Base-by-base conservation (phyloP, 2,797 vertebrate genomes). In the Rhodeus uyekii region DNA sequence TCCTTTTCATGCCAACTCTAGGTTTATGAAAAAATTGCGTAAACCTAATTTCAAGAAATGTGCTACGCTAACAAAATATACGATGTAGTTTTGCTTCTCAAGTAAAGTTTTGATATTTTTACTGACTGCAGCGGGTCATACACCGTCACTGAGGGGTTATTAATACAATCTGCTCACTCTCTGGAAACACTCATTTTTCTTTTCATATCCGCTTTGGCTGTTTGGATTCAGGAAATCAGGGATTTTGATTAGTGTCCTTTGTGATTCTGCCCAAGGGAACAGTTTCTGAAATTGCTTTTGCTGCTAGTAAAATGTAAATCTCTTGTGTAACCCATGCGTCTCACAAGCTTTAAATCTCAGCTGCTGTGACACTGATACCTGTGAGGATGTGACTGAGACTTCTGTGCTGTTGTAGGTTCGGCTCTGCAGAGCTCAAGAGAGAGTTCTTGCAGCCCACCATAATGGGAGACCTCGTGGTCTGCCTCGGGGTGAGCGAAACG, bases 401-500 rank as follows among this genome's bases (percentile, higher is more conserved):
- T 76, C 53, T 39, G 6, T 75, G 65, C 67, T 42, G 13, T 67
- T 79, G 2, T 85, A 98, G 96, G 89, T 95, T 95, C 92, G 96
- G 96, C 63, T 94, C 95, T 29, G 88, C 90, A 29, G 93, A 96
- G 87, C 89, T 97, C 68, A 97, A 96, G 90, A 90, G 89, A 60
- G 92, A 96, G 86, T 96, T 96, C 83, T 93, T 96, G 0, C 36
- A 88, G 72, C 96, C 96, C 18, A 92, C 95, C 76, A 92, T 96
- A 87, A 87, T 88, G 86, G 96, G 96, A 83, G 95, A 97, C 88
- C 89, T 94, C 75, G 96, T 97, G 85, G 94, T 88, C 83, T 97
- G 96, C 84, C 92, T 97, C 8, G 96, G 95, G 79, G 87, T 97
- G 81, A 96, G 95, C 82, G 96, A 97, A 93, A 82, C 90, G 4